These are phyloP conservation scores for Trinorchestia longiramus DNA, from an alignment of 1,140 invertebrate genomes.

Conservation along the genomic window DNA sequence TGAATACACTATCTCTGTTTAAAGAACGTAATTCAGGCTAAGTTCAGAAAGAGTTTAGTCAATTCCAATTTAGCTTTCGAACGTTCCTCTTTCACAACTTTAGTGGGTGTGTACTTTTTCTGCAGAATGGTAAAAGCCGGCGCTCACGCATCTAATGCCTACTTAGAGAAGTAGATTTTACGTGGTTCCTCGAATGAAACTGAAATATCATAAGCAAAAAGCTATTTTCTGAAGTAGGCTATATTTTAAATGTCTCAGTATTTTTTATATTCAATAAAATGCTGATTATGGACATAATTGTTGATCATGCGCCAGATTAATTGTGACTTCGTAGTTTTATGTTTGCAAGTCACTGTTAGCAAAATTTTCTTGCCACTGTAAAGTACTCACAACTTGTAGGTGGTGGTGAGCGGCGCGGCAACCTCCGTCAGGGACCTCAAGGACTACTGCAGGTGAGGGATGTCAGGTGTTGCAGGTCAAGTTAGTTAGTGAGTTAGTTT, in stretches of 20 bases:
- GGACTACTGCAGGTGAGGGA: slow-evolving; percentile 76
- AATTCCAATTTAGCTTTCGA: not conserved
- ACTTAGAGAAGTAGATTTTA: not conserved
- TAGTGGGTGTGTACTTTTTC: not conserved
- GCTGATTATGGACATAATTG: not conserved
- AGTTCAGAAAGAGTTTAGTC: not conserved
- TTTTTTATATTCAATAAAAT: not conserved
- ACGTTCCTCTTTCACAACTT: not conserved
- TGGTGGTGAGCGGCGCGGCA: slow-evolving; percentile 89
- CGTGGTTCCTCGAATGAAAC: not conserved
- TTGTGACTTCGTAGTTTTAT: not conserved
- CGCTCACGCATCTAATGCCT: no score
- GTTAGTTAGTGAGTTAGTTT: no score
- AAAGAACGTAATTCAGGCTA: not conserved
- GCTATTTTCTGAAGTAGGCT: no score
- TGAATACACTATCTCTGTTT: not conserved
- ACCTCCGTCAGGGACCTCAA: slow-evolving; percentile 80
- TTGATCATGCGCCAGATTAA: not conserved
- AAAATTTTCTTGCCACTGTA: not conserved
- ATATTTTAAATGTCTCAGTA: no score
- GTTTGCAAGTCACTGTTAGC: not conserved
- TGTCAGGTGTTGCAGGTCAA: not conserved
- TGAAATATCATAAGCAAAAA: not conserved
- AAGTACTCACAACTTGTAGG: slow-evolving; percentile 69
- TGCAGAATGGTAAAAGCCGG: not conserved